These are phyloP conservation scores for Sylvilagus bachmani DNA, from an alignment of 2,113 vertebrate species.

Conservation along the genomic window DNA sequence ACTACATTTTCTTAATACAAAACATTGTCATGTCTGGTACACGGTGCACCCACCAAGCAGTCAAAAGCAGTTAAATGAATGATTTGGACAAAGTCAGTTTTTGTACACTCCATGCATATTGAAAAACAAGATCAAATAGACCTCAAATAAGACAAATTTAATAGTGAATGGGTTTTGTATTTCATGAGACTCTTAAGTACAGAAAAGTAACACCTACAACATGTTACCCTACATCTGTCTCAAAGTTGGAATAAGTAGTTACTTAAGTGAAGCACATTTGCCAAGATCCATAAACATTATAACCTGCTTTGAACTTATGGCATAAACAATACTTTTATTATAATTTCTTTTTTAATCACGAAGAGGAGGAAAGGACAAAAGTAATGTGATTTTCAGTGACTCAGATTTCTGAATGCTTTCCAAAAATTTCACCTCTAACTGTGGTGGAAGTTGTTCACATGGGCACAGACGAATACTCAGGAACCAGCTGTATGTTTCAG, in stretches of 20 bases:
- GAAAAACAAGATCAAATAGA: constrained; percentile 77
- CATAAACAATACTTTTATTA: constrained; percentile 78
- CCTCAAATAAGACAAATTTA: constrained; percentile 75
- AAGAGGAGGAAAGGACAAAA: constrained; percentile 79
- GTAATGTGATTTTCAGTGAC: constrained; percentile 78
- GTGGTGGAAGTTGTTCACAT: constrained; percentile 74
- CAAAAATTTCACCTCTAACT: constrained; percentile 77
- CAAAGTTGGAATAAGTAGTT: constrained; percentile 81
- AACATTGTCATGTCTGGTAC: constrained; percentile 25
- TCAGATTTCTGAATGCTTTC: constrained; percentile 78
- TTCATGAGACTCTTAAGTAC: constrained; percentile 68
- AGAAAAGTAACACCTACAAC: constrained; percentile 76
- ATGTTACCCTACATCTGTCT: constrained; percentile 75
- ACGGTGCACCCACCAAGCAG: constrained; percentile 39
- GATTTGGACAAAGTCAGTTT: constrained; percentile 75
- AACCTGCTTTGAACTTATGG: constrained; percentile 80
- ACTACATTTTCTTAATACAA: constrained; percentile 7
- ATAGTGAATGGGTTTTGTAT: constrained; percentile 70
- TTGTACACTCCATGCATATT: constrained; percentile 67
- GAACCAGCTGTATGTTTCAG: constrained; percentile 64
- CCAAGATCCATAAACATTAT: constrained; percentile 82
- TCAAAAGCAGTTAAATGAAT: constrained; percentile 72
- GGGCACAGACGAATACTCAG: constrained; percentile 63
- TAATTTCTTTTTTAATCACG: constrained; percentile 77
- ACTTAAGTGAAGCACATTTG: constrained; percentile 79